Evolutionary conservation across 2,797 vertebrate genomes (phyloP), one percentile per base, ranked within the genome.

Genomic region (Pseudomugil tenellus): DNA sequence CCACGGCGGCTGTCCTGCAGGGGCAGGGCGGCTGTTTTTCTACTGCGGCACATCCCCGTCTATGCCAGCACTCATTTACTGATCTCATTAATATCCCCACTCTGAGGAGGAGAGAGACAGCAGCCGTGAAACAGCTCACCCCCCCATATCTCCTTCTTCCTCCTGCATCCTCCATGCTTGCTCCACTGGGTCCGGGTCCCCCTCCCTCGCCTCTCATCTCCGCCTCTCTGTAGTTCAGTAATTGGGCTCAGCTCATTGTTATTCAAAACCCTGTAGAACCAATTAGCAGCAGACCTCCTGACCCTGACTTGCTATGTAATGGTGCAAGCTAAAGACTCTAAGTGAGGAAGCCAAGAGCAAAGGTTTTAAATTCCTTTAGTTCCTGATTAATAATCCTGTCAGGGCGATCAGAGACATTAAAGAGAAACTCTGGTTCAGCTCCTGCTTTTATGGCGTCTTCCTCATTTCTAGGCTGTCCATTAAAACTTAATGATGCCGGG

Each of bases 371-470:
- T 96, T 94, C 94, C 93, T 95, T 94, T 93, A 94, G 94, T 94
- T 92, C 92, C 94, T 96, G 96, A 97, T 97, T 96, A 96, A 96
- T 96, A 96, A 95, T 95, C 95, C 94, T 96, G 96, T 96, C 96
- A 96, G 93, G 95, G 91, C 90, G 92, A 96, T 96, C 95, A 95
- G 90, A 95, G 93, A 94, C 96, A 93, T 96, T 97, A 96, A 96
- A 96, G 94, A 94, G 94, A 91, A 93, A 94, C 91, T 94, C 95
- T 94, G 84, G 88, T 92, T 88, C 85, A 89, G 87, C 89, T 91
- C 77, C 84, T 79, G 86, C 88, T 90, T 91, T 92, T 92, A 91
- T 90, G 82, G 87, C 90, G 88, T 90, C 89, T 88, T 84, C 81
- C 85, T 94, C 94, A 95, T 93, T 93, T 95, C 95, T 93, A 93